phyloP scores from a whole-genome alignment of 2,797 vertebrate genomes.

The Coreius guichenoti region DNA sequence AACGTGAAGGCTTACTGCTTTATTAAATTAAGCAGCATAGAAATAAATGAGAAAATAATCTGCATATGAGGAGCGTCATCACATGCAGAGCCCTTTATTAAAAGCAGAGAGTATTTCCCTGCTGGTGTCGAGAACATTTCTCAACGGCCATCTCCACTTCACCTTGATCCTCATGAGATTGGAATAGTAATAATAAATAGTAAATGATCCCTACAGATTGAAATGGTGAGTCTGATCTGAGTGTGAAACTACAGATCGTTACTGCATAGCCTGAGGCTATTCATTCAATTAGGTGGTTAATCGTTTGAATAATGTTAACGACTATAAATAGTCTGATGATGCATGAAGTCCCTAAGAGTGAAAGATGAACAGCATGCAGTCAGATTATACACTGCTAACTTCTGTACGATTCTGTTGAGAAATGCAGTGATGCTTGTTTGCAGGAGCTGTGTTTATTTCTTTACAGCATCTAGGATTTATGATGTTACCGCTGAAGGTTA shows the following conservation, averaged over 20 bases:
- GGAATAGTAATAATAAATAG: not conserved
- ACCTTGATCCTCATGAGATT: not conserved
- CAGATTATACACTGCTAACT: too few relatives aligned
- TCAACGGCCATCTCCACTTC: not conserved
- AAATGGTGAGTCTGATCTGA: not conserved
- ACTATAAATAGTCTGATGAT: not conserved
- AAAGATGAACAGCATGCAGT: not conserved
- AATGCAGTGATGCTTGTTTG: not conserved
- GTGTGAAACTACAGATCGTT: not conserved
- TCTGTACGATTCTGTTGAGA: not conserved
- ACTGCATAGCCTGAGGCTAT: not conserved
- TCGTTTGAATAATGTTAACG: not conserved
- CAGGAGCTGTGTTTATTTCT: not conserved
- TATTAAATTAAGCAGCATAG: slow-evolving; percentile 11
- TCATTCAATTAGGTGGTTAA: not conserved
- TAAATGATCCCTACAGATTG: not conserved
- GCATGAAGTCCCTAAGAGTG: not conserved
- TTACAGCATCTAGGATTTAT: not conserved
- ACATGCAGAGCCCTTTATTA: not conserved
- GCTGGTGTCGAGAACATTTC: not conserved
- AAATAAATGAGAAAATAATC: slow-evolving; percentile 23
- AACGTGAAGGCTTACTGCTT: not conserved
- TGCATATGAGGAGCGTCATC: not conserved
- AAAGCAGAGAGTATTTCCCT: slow-evolving; percentile 10
- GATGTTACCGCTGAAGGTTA: not conserved